Percentiles rank a stretch among this genome's conserved stretches.
Conservation (phyloP, 2,797 vertebrate genomes). For the Hirundo rustica region DNA sequence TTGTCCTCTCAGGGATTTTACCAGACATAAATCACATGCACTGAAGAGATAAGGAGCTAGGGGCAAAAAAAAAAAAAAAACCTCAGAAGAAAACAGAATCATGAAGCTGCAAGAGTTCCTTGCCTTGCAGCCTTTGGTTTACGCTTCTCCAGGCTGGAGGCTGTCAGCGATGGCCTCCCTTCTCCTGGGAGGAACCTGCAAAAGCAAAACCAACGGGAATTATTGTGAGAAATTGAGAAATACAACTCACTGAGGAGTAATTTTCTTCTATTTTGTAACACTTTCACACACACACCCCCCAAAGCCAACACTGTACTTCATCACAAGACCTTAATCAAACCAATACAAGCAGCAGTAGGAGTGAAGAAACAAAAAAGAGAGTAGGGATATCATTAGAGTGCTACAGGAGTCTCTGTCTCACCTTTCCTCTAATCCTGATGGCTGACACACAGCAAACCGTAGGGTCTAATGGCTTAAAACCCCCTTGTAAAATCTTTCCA, state of each 20-base stretch:
- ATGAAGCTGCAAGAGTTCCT: not conserved
- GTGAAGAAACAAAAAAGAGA: not conserved
- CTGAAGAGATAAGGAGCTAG: not conserved
- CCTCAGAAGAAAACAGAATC: not conserved
- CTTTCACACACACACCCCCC: fast-evolving
- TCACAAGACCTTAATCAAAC: not conserved
- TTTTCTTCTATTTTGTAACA: not conserved
- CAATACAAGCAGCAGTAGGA: not conserved
- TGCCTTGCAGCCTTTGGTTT: not conserved
- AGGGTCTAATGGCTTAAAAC: not conserved
- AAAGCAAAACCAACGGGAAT: not conserved
- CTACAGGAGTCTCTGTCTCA: not conserved
- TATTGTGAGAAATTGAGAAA: conserved; percentile 13
- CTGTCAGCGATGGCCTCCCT: conserved; percentile 35
- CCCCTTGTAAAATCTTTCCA: not conserved
- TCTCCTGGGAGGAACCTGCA: conserved; percentile 45
- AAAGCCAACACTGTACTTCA: not conserved
- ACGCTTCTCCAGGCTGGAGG: not conserved
- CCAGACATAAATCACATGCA: not conserved
- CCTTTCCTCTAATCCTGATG: not conserved
- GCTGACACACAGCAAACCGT: not conserved
- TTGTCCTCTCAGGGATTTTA: not conserved
- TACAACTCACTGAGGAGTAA: not conserved
- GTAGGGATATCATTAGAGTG: not conserved
- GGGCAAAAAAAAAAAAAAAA: not conserved